A percentile compares a stretch with the other conserved stretches of the same genome.
phyloP scores from a whole-genome alignment of 2,113 vertebrate genomes.

The Ahaetulla prasina region DNA sequence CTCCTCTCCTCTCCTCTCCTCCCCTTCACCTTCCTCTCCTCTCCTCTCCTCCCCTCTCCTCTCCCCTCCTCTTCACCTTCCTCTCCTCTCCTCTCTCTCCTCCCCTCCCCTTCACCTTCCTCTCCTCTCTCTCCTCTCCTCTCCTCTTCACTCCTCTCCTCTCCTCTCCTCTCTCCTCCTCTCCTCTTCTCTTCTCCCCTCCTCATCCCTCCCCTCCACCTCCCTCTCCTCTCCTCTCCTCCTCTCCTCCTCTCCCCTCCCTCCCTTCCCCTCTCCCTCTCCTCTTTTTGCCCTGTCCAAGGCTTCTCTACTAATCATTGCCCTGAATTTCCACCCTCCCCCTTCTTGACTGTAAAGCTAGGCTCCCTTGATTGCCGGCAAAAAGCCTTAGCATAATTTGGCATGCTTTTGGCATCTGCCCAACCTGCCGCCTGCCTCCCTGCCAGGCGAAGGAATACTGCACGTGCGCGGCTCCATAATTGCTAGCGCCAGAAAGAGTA shows the following conservation, averaged over 20 bases:
- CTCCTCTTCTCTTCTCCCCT: rapidly evolving
- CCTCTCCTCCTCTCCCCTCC: neutral
- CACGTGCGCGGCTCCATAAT: rapidly evolving
- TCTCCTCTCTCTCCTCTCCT: rapidly evolving
- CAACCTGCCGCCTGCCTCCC: neutral
- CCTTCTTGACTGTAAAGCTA: rapidly evolving
- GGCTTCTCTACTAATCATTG: neutral
- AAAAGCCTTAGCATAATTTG: neutral
- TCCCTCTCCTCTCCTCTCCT: neutral
- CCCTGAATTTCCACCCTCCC: rapidly evolving
- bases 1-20: neutral
- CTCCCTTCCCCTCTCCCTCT: neutral
- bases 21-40: too few species aligned
- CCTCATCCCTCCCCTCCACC: neutral
- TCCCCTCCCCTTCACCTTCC: rapidly evolving
- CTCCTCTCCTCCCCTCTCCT: too few species aligned
- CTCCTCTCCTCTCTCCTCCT: rapidly evolving
- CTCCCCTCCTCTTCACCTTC: neutral
- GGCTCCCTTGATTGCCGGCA: rapidly evolving
- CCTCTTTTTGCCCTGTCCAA: rapidly evolving
- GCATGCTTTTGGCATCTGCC: neutral
- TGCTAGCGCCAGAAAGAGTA: neutral
- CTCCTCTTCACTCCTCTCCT: neutral
- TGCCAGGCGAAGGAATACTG: neutral
- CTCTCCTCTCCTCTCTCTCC: too few species aligned